Base-by-base conservation (phyloP, 2,113 vertebrate genomes). In the Onychorhynchus coronatus region DNA sequence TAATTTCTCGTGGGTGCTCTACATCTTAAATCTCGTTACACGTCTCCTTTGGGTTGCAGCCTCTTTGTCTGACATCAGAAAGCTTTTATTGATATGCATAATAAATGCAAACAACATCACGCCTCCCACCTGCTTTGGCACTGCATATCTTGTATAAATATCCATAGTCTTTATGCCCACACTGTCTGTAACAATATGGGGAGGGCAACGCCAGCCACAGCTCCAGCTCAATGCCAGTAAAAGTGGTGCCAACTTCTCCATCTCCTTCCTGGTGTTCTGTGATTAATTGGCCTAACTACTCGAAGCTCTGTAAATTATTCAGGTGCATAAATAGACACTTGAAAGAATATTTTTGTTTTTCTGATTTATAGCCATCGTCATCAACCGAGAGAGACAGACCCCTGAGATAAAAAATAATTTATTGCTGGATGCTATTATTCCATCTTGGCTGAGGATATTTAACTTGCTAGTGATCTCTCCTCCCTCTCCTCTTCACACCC, bases 181-280 rank as follows among this genome's bases (percentile, higher is more conserved):
- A 3, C 14, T 7, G 6, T n/a, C 5, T 35, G 24, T 20, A 46
- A 0, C 10, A 7, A 17, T 0, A 0, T 2, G 30, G 12, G 28
- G 71, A 75, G 30, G 66, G 33, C 35, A 71, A 2, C 35, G 74
- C 25, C 62, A 14, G 55, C 50, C 70, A 10, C 37, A 13, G 22
- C 44, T 66, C 15, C 28, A 89, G 39, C 37, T 82, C 9, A 0
- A 0, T 30, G 44, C 27, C 5, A 6, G 18, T 28, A 21, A 39
- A 82, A 37, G 33, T n/a, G 5, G 19, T 91, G 62, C 35, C 72
- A 79, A 8, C 39, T 88, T 95, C 84, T 73, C 27, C 20, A 11
- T 18, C 12, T 70, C 46, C 55, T 88, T 92, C 28, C 9, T 19
- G 25, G 11, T 28, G 7, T 47, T 74, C 66, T n/a, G 5, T 0